Evolutionary conservation across 2,797 vertebrate species (phyloP), one percentile per base, ranked within the genome.

Genomic region (Nyctibius grandis): DNA sequence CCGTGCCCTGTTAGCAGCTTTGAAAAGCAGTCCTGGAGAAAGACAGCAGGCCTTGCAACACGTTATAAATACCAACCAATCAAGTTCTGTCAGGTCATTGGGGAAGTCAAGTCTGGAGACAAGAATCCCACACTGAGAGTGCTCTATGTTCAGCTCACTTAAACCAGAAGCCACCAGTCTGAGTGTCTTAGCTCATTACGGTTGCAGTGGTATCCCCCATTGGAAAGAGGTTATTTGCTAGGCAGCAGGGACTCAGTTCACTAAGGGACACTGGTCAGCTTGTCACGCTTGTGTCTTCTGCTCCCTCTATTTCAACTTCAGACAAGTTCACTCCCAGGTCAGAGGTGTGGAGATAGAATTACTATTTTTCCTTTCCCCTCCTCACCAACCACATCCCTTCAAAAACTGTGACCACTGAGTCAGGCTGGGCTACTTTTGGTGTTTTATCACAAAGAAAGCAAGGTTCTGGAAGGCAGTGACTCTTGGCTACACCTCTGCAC

Each of bases 141-240:
- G 2, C 38, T 44, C 65, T 60, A 0, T 12, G 23, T 64, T 92
- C 57, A 53, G 75, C n/a, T 15, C 29, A 15, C 56, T 93, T 67
- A 26, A 44, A 47, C 28, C 53, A 36, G 48, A 76, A 87, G 68
- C n/a, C 56, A 65, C 56, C 22, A 28, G 56, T 9, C 21, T 64
- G 59, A 48, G 36, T 2, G 0, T 51, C 33, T 68, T 25, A 47
- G 20, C 59, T 76, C 45, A 29, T 56, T 45, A 7, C 1, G 5
- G 40, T 36, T 4, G 1, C 78, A 4, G 1, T 17, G 59, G n/a
- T 48, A 54, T 51, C 57, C 47, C 67, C 19, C 0, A 0, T 6
- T 59, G 45, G 89, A 33, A 94, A 72, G 75, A 79, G 34, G 26
- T 34, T 13, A 14, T 72, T 91, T 74, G 20, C 54, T 47, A 34